phyloP scores from a whole-genome alignment of 2,888 invertebrate species.

The Sminthurinus aureus region DNA sequence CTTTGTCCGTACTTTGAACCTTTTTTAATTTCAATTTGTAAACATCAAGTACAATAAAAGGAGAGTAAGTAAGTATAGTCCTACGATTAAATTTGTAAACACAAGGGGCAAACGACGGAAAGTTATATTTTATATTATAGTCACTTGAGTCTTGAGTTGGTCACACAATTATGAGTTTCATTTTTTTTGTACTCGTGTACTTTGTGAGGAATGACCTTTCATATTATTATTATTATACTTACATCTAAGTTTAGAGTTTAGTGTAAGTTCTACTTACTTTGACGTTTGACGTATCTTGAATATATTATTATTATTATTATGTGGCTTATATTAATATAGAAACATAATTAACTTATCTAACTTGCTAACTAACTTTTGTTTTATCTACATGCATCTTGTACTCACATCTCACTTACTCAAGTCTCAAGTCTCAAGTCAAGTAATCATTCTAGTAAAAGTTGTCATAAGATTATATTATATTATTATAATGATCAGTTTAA shows the following conservation, averaged over 20 bases:
- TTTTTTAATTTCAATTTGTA: neutral
- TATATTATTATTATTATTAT: conserved; percentile 18
- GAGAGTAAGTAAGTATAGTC: neutral
- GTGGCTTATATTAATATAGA: neutral
- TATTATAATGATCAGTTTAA: neutral
- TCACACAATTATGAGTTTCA: neutral
- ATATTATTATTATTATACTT: neutral
- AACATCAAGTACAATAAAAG: neutral
- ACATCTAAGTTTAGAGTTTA: neutral
- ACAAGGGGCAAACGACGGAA: neutral
- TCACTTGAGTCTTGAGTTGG: neutral
- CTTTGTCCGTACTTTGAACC: neutral
- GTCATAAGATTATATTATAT: neutral
- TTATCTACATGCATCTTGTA: neutral
- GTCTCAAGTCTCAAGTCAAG: conserved; percentile 10
- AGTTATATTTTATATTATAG: neutral
- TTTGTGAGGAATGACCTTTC: conserved; percentile 31
- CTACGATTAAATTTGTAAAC: neutral
- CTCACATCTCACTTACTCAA: neutral
- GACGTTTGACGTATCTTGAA: conserved; percentile 3
- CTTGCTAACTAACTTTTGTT: conserved; percentile 8
- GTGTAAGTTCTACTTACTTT: neutral
- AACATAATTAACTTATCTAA: conserved; percentile 36
- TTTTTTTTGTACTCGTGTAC: neutral
- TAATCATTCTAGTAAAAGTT: neutral